phyloP scores from a whole-genome alignment of 2,888 invertebrate genomes.

The Parochlus steinenii region DNA sequence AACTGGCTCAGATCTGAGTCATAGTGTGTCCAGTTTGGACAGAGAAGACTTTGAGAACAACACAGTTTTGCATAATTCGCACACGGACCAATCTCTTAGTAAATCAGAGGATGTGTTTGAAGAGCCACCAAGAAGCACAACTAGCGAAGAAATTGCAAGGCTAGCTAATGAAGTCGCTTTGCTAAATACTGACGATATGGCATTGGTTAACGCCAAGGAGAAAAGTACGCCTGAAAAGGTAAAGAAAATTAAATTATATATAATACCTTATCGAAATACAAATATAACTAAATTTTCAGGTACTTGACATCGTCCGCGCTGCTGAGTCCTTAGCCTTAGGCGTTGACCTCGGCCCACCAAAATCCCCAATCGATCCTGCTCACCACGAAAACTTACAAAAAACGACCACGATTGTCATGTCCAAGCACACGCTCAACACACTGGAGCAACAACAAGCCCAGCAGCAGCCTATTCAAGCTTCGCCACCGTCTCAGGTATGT shows the following conservation, averaged over 20 bases:
- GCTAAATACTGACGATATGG: constrained; percentile 24
- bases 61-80: constrained; percentile 11
- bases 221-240: constrained; percentile 71
- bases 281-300: constrained; percentile 32
- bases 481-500: constrained; percentile 34
- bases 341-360: constrained; percentile 38
- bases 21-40: constrained; percentile 78
- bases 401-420: constrained; percentile 87
- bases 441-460: constrained; percentile 15
- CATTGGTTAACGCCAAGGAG: constrained; percentile 44
- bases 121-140: constrained; percentile 28
- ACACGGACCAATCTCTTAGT: constrained; percentile 1
- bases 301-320: constrained; percentile 77
- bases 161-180: constrained; percentile 10
- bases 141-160: constrained; percentile 8
- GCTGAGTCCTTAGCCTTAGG: constrained; percentile 64
- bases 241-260: neutral
- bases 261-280: neutral
- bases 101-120: constrained; percentile 10
- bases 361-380: constrained; percentile 57
- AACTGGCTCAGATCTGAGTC: constrained; percentile 45
- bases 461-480: constrained; percentile 18
- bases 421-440: constrained; percentile 70
- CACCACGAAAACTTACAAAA: constrained; percentile 49
- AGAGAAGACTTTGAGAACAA: constrained; percentile 51